Percentiles rank a stretch among this genome's conserved stretches.
These are phyloP conservation scores for Trachythela sp. DNA, from an alignment of 64 coral and sea anemone genomes.

Conservation along the genomic window DNA sequence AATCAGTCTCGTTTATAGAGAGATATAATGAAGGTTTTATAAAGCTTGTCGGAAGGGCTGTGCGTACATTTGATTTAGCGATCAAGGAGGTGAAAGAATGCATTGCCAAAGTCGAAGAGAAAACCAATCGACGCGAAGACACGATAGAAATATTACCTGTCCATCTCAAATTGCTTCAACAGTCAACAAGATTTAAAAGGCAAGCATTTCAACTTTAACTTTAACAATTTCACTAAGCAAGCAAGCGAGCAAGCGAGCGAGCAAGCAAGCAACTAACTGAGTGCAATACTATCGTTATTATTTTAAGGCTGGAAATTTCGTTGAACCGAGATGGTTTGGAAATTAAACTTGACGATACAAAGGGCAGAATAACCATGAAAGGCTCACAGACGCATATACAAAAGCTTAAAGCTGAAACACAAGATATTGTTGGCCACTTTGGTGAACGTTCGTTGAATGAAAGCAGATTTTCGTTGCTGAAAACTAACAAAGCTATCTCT, in stretches of 20 bases:
- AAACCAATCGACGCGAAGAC: not conserved
- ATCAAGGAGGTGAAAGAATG: not conserved
- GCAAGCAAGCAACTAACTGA: not conserved
- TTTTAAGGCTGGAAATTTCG: not conserved
- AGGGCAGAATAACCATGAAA: not conserved
- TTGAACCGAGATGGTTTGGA: not conserved
- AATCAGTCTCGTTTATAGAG: not conserved
- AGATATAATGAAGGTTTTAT: not conserved
- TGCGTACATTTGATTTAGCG: not conserved
- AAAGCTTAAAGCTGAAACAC: not conserved
- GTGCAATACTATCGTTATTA: not conserved
- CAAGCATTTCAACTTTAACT: not conserved
- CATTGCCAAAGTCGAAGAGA: not conserved
- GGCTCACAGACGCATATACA: not conserved
- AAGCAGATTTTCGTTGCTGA: not conserved
- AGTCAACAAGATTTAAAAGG: not conserved
- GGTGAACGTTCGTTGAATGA: not conserved
- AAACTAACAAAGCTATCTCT: not conserved
- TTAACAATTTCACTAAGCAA: too few relatives aligned
- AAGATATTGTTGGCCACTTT: not conserved
- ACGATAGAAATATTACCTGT: not conserved
- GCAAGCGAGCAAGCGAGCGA: not conserved
- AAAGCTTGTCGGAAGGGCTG: not conserved
- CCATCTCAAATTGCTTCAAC: not conserved
- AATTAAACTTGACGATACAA: not conserved